A percentile compares a stretch with the other conserved stretches of the same genome.
Evolutionary conservation across 2,888 invertebrate genomes (phyloP).

Genomic region (Isotomurus palustris): DNA sequence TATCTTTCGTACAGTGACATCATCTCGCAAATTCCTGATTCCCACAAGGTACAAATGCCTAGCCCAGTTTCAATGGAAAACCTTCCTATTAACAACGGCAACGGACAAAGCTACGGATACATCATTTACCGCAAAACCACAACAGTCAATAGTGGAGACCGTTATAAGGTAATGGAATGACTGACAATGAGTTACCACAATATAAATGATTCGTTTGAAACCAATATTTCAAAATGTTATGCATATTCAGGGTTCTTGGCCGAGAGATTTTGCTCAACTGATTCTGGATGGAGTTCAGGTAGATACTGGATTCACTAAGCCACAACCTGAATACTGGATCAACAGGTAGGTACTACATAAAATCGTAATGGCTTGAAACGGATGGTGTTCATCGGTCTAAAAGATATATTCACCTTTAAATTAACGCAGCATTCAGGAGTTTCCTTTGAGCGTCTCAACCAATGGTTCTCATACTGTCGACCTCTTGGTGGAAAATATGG

Average conservation of each 20-base stretch:
- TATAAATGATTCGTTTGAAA: background rate
- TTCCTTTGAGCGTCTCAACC: slow-evolving; percentile 4
- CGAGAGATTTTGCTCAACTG: slow-evolving; percentile 27
- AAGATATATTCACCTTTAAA: background rate
- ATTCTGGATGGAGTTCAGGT: slow-evolving; percentile 22
- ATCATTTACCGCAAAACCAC: slow-evolving; percentile 53
- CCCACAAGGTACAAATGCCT: slow-evolving; percentile 20
- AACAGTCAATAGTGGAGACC: slow-evolving; percentile 16
- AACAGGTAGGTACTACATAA: slow-evolving; percentile 14
- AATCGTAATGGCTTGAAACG: background rate
- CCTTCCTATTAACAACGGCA: slow-evolving; percentile 47
- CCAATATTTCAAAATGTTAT: background rate
- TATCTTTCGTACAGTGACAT: slow-evolving; percentile 46
- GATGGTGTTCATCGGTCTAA: background rate
- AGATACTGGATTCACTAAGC: slow-evolving; percentile 3
- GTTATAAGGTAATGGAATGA: background rate
- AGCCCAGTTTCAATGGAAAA: slow-evolving; percentile 47
- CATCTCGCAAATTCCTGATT: slow-evolving; percentile 41
- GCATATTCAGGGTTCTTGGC: slow-evolving; percentile 24
- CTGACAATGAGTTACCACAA: background rate
- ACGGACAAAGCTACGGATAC: slow-evolving; percentile 58
- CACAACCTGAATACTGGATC: slow-evolving; percentile 18
- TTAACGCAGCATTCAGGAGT: slow-evolving; percentile 17
- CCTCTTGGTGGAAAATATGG: slow-evolving; percentile 54
- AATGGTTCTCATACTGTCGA: slow-evolving; percentile 43